A percentile compares a stretch with the other conserved stretches of the same genome.
Evolutionary conservation across 1,140 invertebrate species (phyloP).

Genomic region (Lasioglossum baleicum): DNA sequence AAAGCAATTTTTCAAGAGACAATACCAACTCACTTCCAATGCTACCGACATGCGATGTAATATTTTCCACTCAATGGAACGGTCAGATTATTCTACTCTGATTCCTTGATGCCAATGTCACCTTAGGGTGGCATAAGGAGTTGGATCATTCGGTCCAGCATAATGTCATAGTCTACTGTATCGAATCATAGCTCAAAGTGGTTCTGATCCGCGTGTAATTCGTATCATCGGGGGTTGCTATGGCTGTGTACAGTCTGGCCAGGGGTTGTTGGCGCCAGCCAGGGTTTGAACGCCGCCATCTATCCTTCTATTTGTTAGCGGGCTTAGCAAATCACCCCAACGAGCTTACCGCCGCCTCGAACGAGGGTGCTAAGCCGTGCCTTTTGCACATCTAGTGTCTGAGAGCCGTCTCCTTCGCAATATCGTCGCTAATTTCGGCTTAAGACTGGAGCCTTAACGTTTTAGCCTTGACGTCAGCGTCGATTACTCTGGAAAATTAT

Average conservation of each 20-base stretch:
- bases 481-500: background rate
- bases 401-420: slow-evolving; percentile 40
- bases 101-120: slow-evolving; percentile 19
- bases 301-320: slow-evolving; percentile 80
- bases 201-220: slow-evolving; percentile 78
- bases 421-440: slow-evolving; percentile 57
- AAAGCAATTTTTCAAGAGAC: too few relatives aligned
- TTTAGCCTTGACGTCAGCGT: background rate
- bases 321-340: slow-evolving; percentile 80
- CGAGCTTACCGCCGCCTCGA: slow-evolving; percentile 76
- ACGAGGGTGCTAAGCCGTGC: slow-evolving; percentile 76
- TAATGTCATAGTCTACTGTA: slow-evolving; percentile 70
- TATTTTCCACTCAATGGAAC: background rate
- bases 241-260: slow-evolving; percentile 51
- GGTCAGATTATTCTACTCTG: slow-evolving; percentile 11
- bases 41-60: background rate
- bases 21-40: background rate
- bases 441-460: background rate
- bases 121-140: slow-evolving; percentile 27
- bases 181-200: slow-evolving; percentile 75
- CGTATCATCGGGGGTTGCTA: slow-evolving; percentile 59
- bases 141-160: slow-evolving; percentile 6
- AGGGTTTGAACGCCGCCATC: slow-evolving; percentile 75
- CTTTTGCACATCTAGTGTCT: slow-evolving; percentile 46
- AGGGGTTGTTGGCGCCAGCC: slow-evolving; percentile 59